Conservation (phyloP, 2,797 vertebrate genomes). For the Iguana delicatissima region DNA sequence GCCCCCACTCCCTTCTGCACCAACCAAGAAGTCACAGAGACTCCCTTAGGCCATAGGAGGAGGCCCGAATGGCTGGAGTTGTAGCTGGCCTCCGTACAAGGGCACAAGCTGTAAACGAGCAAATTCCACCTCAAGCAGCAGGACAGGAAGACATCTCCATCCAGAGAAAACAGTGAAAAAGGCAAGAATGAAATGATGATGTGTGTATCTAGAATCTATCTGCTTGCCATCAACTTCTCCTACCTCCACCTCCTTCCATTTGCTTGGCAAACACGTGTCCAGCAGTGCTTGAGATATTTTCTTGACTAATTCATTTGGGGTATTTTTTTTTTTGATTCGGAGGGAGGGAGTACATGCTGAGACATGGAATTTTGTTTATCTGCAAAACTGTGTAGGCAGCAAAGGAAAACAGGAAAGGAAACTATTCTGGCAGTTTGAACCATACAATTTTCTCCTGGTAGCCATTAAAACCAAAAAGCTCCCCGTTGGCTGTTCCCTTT, state of each 20-base stretch:
- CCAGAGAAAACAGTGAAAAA: constrained; percentile 31
- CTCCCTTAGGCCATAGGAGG: constrained; percentile 43
- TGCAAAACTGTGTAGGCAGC: constrained; percentile 59
- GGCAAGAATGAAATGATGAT: background rate
- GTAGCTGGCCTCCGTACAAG: constrained; percentile 5
- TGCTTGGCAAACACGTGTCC: background rate
- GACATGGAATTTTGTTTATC: constrained; percentile 52
- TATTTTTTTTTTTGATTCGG: constrained; percentile 41
- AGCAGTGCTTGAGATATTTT: constrained; percentile 26
- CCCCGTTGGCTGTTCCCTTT: constrained; percentile 46
- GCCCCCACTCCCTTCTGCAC: constrained; percentile 50
- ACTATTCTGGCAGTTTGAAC: constrained; percentile 28
- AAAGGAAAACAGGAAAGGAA: constrained; percentile 66
- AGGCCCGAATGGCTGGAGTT: constrained; percentile 13
- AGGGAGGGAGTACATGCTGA: constrained; percentile 8
- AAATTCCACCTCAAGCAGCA: constrained; percentile 20
- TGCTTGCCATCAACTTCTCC: constrained; percentile 23
- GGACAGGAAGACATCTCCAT: background rate
- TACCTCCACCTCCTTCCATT: constrained; percentile 23
- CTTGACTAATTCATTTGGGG: constrained; percentile 34
- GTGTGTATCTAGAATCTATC: background rate
- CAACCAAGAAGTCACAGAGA: constrained; percentile 56
- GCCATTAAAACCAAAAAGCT: background rate
- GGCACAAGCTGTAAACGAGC: constrained; percentile 29
- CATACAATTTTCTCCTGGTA: constrained; percentile 2